Conservation (phyloP, 2,113 vertebrate species). For the Motacilla tschutschensis region DNA sequence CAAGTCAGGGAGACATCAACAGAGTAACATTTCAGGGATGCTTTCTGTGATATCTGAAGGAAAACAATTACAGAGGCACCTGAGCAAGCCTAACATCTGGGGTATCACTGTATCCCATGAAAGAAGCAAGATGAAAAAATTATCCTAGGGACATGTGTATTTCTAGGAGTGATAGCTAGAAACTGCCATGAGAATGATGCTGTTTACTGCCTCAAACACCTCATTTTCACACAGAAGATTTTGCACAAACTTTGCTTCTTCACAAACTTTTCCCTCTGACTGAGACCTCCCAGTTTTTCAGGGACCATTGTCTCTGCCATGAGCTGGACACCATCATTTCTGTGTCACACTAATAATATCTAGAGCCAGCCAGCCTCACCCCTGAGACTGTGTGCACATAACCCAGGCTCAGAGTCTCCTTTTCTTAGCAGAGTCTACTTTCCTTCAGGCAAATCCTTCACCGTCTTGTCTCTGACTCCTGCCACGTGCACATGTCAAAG, state of each 20-base stretch:
- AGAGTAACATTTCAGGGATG: neutral
- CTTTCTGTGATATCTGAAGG: neutral
- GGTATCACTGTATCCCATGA: neutral
- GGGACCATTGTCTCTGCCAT: neutral
- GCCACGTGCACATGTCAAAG: neutral
- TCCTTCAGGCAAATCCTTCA: slow-evolving; percentile 31
- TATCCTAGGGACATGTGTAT: neutral
- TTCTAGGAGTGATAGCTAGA: neutral
- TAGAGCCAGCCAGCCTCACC: neutral
- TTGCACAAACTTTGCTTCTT: neutral
- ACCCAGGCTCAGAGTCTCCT: neutral
- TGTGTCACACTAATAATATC: neutral
- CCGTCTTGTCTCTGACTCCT: neutral
- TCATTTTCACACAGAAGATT: neutral
- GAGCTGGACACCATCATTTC: neutral
- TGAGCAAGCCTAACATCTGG: neutral
- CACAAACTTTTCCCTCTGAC: neutral
- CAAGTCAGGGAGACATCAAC: neutral
- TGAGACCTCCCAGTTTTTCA: neutral
- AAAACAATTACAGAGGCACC: neutral
- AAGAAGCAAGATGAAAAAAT: neutral
- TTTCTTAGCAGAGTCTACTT: neutral
- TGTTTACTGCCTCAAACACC: neutral
- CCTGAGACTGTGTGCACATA: neutral
- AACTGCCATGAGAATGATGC: neutral